Evolutionary conservation across 2,888 invertebrate species (phyloP), one percentile per base, ranked within the genome.

Genomic region (Callyntrura sp.): DNA sequence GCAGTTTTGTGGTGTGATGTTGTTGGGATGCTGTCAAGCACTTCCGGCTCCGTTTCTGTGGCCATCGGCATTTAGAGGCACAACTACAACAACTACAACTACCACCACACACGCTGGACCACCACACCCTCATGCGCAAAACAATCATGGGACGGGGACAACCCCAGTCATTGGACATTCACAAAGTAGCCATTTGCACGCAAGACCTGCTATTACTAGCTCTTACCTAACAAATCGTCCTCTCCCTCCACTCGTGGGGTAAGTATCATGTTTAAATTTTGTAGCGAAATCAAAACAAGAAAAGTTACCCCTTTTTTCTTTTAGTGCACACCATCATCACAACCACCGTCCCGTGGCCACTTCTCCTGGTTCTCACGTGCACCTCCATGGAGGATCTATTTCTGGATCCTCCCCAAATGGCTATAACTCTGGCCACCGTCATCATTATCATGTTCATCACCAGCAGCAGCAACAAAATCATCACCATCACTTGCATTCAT

Each of bases 201-300:
- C 70, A 48, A 43, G 83, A 12, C 83, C 83, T 28, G 83, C 68
- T 0, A 68, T 70, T 9, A 51, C 68, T 51, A 84, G 68, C 12
- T 68, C 83, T 6, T 84, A 84, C 55, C 55, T 84, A 8, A 82
- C 82, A 8, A 84, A 84, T 51, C 68, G 83, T 2, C 83, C 83
- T n/a, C 12, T 84, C 20, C 83, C 83, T n/a, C 83, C 83, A 14
- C 70, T 84, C 51, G 83, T 84, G 35, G 83, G 83, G 83, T 84
- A 55, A 25, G 17, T 60, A 25, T 17, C 17, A 28, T 17, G 17
- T 43, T 60, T 68, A 28, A 62, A 45, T 11, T 23, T 3, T 35
- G n/a, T 35, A 51, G 14, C n/a, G 11, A n/a, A 45, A 14, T 8
- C 25, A 3, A 17, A 25, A 25, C 11, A 17, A 4, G 35, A 17